phyloP scores from a whole-genome alignment of 1,140 invertebrate genomes.

The Theocolax elegans region DNA sequence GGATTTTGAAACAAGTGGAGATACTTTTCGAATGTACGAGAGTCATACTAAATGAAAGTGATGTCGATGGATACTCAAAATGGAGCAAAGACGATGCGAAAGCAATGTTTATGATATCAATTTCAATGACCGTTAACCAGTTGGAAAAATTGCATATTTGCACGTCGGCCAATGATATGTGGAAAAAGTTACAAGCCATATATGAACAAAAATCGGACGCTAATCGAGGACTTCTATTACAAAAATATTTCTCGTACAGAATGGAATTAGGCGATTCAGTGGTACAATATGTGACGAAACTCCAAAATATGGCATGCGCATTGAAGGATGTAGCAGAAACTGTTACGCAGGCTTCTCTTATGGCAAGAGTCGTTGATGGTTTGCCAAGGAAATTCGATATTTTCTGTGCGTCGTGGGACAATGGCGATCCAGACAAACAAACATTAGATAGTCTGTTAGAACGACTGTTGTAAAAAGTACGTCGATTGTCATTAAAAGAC shows the following conservation, averaged over 20 bases:
- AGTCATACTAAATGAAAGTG: not conserved
- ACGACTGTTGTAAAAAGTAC: no score
- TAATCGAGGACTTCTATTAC: conserved; percentile 33
- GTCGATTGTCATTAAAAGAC: no score
- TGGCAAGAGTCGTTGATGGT: no score
- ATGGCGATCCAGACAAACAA: no score
- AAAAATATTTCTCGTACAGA: conserved; percentile 12
- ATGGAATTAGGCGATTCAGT: conserved; percentile 40
- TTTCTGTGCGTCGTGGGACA: no score
- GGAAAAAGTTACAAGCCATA: conserved; percentile 24
- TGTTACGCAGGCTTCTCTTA: no score
- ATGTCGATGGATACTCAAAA: no score
- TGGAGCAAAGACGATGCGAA: conserved; percentile 38
- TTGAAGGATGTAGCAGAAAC: no score
- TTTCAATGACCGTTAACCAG: conserved; percentile 6
- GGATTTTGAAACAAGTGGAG: no score
- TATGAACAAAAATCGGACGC: conserved; percentile 41
- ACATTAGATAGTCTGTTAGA: no score
- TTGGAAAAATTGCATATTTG: conserved; percentile 36
- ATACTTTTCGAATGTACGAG: conserved; percentile 2
- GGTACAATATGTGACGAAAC: conserved; percentile 37
- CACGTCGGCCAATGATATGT: conserved; percentile 37
- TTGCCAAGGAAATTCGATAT: no score
- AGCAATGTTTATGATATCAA: conserved; percentile 37
- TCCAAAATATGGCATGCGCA: no score